These are phyloP conservation scores for Microcebus murinus DNA, from an alignment of 2,113 vertebrate species.

Conservation along the genomic window DNA sequence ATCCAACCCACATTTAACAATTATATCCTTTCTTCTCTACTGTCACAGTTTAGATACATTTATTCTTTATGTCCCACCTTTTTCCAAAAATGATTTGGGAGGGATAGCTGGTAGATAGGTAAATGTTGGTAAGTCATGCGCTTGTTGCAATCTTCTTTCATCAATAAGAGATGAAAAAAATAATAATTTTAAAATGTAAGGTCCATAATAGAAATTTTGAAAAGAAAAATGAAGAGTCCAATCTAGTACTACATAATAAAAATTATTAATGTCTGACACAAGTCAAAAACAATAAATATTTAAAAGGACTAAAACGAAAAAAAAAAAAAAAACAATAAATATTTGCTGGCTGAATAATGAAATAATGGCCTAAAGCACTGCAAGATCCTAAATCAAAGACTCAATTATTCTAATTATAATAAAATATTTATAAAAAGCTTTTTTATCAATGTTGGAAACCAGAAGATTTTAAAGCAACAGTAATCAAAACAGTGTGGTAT, in stretches of 20 bases:
- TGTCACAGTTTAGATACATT: neutral
- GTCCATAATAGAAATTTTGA: neutral
- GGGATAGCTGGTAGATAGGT: neutral
- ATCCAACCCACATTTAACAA: slow-evolving; percentile 6
- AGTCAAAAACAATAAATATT: too few species aligned
- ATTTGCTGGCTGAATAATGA: slow-evolving; percentile 12
- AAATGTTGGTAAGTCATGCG: neutral
- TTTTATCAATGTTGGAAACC: slow-evolving; percentile 12
- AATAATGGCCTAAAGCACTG: neutral
- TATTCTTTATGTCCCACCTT: neutral
- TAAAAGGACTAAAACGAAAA: too few species aligned
- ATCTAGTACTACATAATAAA: too few species aligned
- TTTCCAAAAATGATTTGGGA: neutral
- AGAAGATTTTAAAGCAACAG: slow-evolving; percentile 22
- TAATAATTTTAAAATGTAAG: neutral
- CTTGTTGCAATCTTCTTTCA: neutral
- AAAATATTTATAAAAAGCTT: slow-evolving; percentile 34
- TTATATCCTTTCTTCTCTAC: neutral
- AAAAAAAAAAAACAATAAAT: slow-evolving; percentile 25
- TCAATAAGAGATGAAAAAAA: slow-evolving; percentile 5
- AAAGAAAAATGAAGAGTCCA: slow-evolving; percentile 6
- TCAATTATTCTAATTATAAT: neutral
- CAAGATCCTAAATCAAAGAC: neutral
- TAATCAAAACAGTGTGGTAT: neutral
- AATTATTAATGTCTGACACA: too few species aligned